Evolutionary conservation across 2,888 invertebrate species (phyloP).

Genomic region (Ormia ochracea): DNA sequence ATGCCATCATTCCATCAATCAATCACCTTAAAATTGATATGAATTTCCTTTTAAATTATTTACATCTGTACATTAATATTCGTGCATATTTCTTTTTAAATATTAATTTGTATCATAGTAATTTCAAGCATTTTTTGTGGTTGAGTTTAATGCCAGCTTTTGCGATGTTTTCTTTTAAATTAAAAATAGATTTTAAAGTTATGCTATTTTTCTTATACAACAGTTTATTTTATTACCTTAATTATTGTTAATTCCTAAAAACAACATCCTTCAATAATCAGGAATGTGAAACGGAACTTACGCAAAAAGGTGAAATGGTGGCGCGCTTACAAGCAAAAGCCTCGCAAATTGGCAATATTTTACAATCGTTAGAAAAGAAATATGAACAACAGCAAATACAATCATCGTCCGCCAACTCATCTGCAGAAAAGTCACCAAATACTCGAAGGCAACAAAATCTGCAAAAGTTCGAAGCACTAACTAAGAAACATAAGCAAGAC

Average conservation of each 20-base stretch:
- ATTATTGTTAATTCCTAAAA: conserved; percentile 32
- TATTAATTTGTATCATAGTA: neutral
- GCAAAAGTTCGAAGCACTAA: conserved; percentile 74
- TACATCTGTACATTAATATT: too few species aligned
- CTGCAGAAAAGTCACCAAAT: conserved; percentile 74
- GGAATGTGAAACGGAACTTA: conserved; percentile 96
- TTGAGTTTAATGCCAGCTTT: conserved; percentile 16
- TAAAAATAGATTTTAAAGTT: neutral
- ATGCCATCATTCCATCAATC: conserved; percentile 43
- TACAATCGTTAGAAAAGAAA: conserved; percentile 90
- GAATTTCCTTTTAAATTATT: neutral
- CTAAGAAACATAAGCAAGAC: conserved; percentile 75
- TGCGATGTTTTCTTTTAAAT: conserved; percentile 4
- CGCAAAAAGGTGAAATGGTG: conserved; percentile 97
- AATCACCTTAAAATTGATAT: conserved; percentile 17
- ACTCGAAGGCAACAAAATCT: conserved; percentile 75
- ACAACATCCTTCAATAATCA: conserved; percentile 74
- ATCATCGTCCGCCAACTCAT: conserved; percentile 77
- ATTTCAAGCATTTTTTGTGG: neutral
- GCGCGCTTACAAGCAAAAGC: conserved; percentile 96
- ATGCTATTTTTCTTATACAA: conserved; percentile 10
- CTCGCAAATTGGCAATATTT: conserved; percentile 94
- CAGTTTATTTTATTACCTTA: conserved; percentile 13
- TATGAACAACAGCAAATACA: conserved; percentile 78
- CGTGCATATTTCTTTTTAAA: neutral